These are phyloP conservation scores for Drosophila melanogaster DNA, from an alignment of 1,140 invertebrate genomes.

Conservation along the genomic window Release_6_plus_ISO1_MT NT_037436.4:7652501-7653000, in stretches of 20 bases:
- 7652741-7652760: constrained; percentile 75
- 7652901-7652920: constrained; percentile 67
- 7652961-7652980: constrained; percentile 64
- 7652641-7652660: constrained; percentile 68
- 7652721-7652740: constrained; percentile 75
- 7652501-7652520: constrained; percentile 71
- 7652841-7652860: constrained; percentile 56
- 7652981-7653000: constrained; percentile 70
- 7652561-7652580: constrained; percentile 76
- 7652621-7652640: constrained; percentile 57
- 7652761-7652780: constrained; percentile 75
- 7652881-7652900: constrained; percentile 71
- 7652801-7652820: constrained; percentile 76
- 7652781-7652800: constrained; percentile 80
- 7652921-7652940: constrained; percentile 63
- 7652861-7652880: constrained; percentile 59
- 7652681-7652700: constrained; percentile 77
- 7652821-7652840: constrained; percentile 63
- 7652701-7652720: constrained; percentile 81
- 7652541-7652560: constrained; percentile 71
- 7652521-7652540: constrained; percentile 75
- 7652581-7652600: constrained; percentile 80
- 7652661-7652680: constrained; percentile 73
- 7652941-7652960: constrained; percentile 50
- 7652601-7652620: constrained; percentile 59